Conservation (phyloP, 2,888 invertebrate genomes). For the Hypolimnas misippus region DNA sequence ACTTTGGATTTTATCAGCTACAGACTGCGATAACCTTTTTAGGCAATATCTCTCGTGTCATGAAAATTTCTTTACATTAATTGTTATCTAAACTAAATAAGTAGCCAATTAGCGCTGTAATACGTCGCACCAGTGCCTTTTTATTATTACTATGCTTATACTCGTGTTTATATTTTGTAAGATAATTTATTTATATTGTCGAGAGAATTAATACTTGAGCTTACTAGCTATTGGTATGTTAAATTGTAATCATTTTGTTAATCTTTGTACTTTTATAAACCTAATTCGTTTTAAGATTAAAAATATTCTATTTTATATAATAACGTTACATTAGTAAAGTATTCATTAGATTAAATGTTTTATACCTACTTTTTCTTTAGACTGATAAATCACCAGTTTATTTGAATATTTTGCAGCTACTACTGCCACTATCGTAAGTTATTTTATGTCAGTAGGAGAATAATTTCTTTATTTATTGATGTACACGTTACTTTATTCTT, state of each 20-base stretch:
- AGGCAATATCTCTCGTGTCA: not conserved
- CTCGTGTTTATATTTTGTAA: not conserved
- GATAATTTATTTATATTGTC: not conserved
- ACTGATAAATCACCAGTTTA: too few relatives aligned
- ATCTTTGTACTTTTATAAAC: not conserved
- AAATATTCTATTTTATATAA: too few relatives aligned
- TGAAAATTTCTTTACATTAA: not conserved
- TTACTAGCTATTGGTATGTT: not conserved
- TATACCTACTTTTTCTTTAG: too few relatives aligned
- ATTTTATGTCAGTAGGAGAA: too few relatives aligned
- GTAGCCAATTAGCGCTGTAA: not conserved
- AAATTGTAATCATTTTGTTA: not conserved
- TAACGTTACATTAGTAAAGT: too few relatives aligned
- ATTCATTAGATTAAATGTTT: too few relatives aligned
- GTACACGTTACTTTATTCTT: too few relatives aligned
- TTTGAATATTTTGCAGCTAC: too few relatives aligned
- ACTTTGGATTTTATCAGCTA: not conserved
- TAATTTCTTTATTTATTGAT: too few relatives aligned
- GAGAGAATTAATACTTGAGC: not conserved
- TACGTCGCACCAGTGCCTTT: not conserved
- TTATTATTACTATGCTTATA: not conserved
- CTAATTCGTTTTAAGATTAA: not conserved
- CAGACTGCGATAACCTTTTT: constrained; percentile 6
- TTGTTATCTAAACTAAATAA: not conserved
- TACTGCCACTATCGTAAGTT: too few relatives aligned